Base-by-base conservation (phyloP, 2,113 vertebrate genomes). In the Calonectris borealis region DNA sequence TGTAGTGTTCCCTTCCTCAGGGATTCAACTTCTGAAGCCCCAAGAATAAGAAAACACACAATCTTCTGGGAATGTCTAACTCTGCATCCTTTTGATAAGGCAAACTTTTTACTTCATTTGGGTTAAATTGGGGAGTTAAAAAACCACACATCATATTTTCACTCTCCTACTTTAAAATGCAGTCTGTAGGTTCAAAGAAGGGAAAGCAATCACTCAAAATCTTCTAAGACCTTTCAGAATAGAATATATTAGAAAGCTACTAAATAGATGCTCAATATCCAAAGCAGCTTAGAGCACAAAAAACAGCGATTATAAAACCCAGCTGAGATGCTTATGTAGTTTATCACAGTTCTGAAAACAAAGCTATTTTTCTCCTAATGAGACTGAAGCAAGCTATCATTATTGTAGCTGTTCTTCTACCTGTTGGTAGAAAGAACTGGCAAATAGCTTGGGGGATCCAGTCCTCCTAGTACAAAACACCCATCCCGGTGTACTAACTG, bases 81-180 rank as follows among this genome's bases (percentile, higher is more conserved):
- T 97, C 55, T 31, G 16, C 58, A 73, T 81, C 57, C 79, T 93
- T 90, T 95, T 92, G 86, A 85, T 94, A 93, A 94, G 22, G 81
- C 71, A 91, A 94, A 77, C 34, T 89, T 77, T 89, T 88, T 40
- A 60, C 68, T 97, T 86, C 70, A 65, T 88, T 95, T 91, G 72
- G 36, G 40, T 88, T 93, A 96, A 97, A 89, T 17, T 77, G 44
- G 44, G n/a, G 65, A 95, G 81, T 87, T 95, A 44, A 87, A 96
- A 95, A 95, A 22, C 11, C 73, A 95, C 82, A 93, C 46, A 93
- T 76, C 36, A 49, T 36, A 85, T 86, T 95, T 94, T 64, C 58
- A 62, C 62, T 94, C 22, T 61, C 42, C 44, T 82, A 79, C 73
- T 97, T 89, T 69, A 94, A 94, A 91, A 95, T 94, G 58, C 70